phyloP scores from a whole-genome alignment of 2,113 vertebrate genomes.

The Lanius collurio region DNA sequence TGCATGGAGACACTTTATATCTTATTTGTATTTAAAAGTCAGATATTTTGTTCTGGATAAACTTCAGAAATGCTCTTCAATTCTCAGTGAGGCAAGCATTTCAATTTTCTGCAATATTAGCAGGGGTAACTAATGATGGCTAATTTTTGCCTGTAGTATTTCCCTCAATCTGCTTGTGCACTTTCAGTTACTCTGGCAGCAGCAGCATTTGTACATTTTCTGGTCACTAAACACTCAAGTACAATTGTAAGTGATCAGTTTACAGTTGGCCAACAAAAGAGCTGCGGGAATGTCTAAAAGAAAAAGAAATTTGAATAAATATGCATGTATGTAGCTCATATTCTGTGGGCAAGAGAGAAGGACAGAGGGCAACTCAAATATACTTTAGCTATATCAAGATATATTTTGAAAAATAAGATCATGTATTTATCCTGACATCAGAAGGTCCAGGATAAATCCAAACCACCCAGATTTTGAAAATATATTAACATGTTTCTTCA shows the following conservation, averaged over 20 bases:
- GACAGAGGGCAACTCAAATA: neutral
- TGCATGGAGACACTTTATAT: neutral
- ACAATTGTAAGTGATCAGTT: constrained; percentile 78
- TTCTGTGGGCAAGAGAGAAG: constrained; percentile 1
- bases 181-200: constrained; percentile 75
- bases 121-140: constrained; percentile 80
- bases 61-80: constrained; percentile 77
- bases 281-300: constrained; percentile 67
- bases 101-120: constrained; percentile 83
- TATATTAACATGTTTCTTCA: neutral
- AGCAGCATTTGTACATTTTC: constrained; percentile 82
- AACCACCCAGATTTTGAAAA: neutral
- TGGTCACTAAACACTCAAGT: constrained; percentile 86
- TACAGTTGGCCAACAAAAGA: constrained; percentile 72
- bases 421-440: neutral
- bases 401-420: neutral
- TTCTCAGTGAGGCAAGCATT: constrained; percentile 79
- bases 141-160: constrained; percentile 82
- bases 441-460: neutral
- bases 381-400: neutral
- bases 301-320: constrained; percentile 65
- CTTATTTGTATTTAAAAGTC: constrained; percentile 46
- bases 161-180: constrained; percentile 79
- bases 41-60: constrained; percentile 71
- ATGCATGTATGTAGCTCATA: neutral